Evolutionary conservation across 2,888 invertebrate species (phyloP).

Genomic region (Lysandra coridon): DNA sequence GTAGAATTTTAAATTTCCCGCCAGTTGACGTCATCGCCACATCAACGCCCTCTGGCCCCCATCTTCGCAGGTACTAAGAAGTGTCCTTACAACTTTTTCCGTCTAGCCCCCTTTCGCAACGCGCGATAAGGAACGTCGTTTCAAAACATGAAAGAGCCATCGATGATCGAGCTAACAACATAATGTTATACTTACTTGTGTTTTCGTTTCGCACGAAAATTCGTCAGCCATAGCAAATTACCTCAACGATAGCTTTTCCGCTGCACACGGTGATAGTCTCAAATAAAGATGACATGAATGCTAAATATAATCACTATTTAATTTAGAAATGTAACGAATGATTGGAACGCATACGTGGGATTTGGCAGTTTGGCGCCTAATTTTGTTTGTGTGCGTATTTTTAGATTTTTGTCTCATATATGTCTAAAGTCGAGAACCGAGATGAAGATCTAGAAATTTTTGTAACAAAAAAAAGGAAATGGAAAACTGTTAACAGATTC

Average conservation of each 20-base stretch:
- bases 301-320: constrained; percentile 52
- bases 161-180: not conserved
- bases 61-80: no score
- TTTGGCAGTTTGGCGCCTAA: constrained; percentile 37
- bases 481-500: no score
- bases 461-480: not conserved
- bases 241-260: constrained; percentile 35
- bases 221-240: not conserved
- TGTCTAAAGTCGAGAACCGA: not conserved
- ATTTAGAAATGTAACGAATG: constrained; percentile 48
- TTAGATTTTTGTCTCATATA: not conserved
- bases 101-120: no score
- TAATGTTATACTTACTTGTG: not conserved
- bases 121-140: no score
- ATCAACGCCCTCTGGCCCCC: no score
- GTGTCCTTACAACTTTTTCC: no score
- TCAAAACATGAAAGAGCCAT: no score
- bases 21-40: no score
- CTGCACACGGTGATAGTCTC: constrained; percentile 51
- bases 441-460: not conserved
- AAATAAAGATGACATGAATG: constrained; percentile 51
- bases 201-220: not conserved
- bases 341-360: constrained; percentile 46
- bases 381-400: constrained; percentile 32
- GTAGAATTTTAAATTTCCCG: no score